Evolutionary conservation across 2,888 invertebrate genomes (phyloP).

Genomic region (Agrotis puta): DNA sequence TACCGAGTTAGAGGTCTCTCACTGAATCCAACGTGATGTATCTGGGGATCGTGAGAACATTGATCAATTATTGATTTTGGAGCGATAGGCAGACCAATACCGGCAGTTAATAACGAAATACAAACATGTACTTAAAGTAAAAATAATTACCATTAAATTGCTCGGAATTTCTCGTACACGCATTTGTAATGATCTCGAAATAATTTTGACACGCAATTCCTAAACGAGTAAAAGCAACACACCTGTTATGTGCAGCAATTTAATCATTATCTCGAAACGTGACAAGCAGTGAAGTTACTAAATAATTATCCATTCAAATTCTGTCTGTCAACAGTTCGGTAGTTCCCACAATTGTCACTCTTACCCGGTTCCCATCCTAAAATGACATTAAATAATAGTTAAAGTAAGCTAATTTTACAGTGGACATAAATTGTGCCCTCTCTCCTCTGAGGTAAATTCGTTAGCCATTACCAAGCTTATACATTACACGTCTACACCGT

Average conservation of each 20-base stretch:
- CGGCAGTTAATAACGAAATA: constrained; percentile 55
- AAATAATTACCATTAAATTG: constrained; percentile 62
- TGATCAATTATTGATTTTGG: constrained; percentile 86
- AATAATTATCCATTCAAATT: constrained; percentile 83
- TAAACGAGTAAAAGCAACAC: constrained; percentile 64
- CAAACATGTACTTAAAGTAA: constrained; percentile 61
- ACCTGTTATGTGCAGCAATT: constrained; percentile 63
- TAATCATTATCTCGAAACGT: constrained; percentile 66
- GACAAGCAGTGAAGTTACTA: constrained; percentile 73
- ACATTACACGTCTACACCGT: constrained; percentile 79
- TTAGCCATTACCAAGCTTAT: constrained; percentile 80
- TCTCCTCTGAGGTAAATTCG: constrained; percentile 71
- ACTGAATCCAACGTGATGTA: constrained; percentile 80
- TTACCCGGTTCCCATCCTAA: constrained; percentile 82
- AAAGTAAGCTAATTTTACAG: constrained; percentile 84
- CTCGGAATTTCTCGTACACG: constrained; percentile 38
- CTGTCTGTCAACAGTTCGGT: constrained; percentile 76
- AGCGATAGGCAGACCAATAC: constrained; percentile 64
- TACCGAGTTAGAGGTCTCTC: constrained; percentile 84
- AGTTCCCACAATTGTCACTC: constrained; percentile 83
- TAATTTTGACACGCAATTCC: constrained; percentile 62
- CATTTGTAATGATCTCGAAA: constrained; percentile 56
- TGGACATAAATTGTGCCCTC: constrained; percentile 75
- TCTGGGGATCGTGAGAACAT: constrained; percentile 86
- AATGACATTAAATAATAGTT: constrained; percentile 87